Percentiles rank a stretch among this genome's conserved stretches.
Conservation (phyloP, 2,888 invertebrate genomes). For the Petrolisthes cinctipes region DNA sequence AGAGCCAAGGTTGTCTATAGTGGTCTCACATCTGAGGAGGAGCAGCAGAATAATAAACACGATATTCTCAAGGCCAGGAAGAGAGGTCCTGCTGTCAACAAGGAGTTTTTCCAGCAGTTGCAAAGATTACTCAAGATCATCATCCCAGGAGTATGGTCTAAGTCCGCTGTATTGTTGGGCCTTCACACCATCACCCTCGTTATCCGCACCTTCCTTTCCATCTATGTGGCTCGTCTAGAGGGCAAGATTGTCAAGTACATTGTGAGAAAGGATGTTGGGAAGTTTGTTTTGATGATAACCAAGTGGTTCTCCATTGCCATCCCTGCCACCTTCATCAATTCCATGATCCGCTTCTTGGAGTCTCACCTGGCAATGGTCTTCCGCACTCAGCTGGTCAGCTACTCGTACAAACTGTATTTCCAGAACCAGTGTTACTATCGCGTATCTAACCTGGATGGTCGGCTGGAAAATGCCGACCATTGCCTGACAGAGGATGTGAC, state of each 20-base stretch:
- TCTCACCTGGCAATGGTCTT: slow-evolving; percentile 91
- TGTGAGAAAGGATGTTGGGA: slow-evolving; percentile 81
- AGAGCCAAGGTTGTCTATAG: slow-evolving; percentile 33
- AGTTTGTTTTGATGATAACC: slow-evolving; percentile 82
- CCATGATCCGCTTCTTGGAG: slow-evolving; percentile 95
- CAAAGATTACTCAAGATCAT: slow-evolving; percentile 84
- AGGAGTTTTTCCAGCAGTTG: slow-evolving; percentile 78
- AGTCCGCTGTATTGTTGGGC: slow-evolving; percentile 83
- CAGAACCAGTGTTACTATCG: slow-evolving; percentile 91
- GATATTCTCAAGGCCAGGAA: background rate
- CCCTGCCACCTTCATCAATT: slow-evolving; percentile 97
- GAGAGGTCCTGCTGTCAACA: slow-evolving; percentile 69
- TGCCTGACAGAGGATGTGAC: slow-evolving; percentile 96
- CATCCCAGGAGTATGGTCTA: slow-evolving; percentile 84
- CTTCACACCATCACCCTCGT: slow-evolving; percentile 90
- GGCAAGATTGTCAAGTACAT: slow-evolving; percentile 94
- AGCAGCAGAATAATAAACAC: background rate
- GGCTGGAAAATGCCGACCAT: slow-evolving; percentile 97
- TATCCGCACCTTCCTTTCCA: slow-evolving; percentile 94
- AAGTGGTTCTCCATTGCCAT: slow-evolving; percentile 96
- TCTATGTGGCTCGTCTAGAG: slow-evolving; percentile 95
- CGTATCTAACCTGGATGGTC: slow-evolving; percentile 90
- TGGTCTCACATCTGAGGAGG: slow-evolving; percentile 1
- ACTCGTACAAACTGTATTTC: slow-evolving; percentile 95
- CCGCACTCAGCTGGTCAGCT: slow-evolving; percentile 85